Evolutionary conservation across 2,888 invertebrate species (phyloP), one percentile per base, ranked within the genome.

Genomic region (Agrochola macilenta): DNA sequence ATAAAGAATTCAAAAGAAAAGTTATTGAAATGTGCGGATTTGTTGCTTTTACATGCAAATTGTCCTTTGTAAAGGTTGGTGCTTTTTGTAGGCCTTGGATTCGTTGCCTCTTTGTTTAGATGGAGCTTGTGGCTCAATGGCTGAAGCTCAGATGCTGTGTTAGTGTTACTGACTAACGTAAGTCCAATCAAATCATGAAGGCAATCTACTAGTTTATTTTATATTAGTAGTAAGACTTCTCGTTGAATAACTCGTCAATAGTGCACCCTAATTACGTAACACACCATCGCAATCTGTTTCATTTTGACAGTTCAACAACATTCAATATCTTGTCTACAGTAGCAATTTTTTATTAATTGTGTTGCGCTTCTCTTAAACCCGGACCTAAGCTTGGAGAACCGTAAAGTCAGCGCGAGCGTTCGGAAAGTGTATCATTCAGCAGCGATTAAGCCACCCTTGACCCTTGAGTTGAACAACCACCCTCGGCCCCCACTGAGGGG

Each of bases 401-500:
- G 71, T 81, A 57, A 43, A 17, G 77, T 69, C 78, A 78, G 76
- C 69, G 61, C 43, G 26, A 78, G 74, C 79, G 61, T 39, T 81
- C 74, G 66, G 26, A n/a, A 75, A 88, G 82, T 79, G 83, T 81
- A 74, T 82, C 78, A 83, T 61, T 87, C 88, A 85, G 64, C 75
- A 61, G 60, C 72, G 60, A 68, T 54, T 82, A 66, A 60, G 54
- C 69, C 61, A 74, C 76, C 66, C 71, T 66, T 60, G 54, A 74
- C 77, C 70, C 71, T 64, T 65, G n/a, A 69, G 30, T 61, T 80
- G 64, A 81, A 78, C 66, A 69, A 46, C 76, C 69, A n/a, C 69
- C 49, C 71, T 30, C 69, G 4, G 11, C 60, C 52, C 61, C n/a
- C 61, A 17, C 49, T 17, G 35, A 68, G n/a, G n/a, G n/a, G n/a